Evolutionary conservation across 2,113 vertebrate species (phyloP).

Genomic region (Odontesthes bonariensis): DNA sequence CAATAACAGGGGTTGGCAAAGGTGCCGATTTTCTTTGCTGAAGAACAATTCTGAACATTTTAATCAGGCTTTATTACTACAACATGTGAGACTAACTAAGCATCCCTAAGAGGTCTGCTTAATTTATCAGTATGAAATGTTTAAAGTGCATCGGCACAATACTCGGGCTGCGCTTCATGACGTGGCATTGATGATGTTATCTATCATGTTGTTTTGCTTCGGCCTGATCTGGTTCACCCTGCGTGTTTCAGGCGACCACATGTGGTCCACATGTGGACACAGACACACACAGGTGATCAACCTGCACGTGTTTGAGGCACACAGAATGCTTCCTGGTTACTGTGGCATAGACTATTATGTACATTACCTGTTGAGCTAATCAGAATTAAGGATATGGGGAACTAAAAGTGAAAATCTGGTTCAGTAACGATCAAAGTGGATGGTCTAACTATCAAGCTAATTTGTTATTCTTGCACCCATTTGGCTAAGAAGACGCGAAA

Average conservation of each 20-base stretch:
- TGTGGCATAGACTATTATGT: not conserved
- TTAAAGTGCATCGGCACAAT: slow-evolving; percentile 1
- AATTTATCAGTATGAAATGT: slow-evolving; percentile 1
- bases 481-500: not conserved
- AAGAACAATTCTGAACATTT: not conserved
- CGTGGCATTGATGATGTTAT: not conserved
- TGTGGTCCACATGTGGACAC: not conserved
- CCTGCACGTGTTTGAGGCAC: not conserved
- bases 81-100: slow-evolving; percentile 15
- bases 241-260: slow-evolving; percentile 22
- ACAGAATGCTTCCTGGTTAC: not conserved
- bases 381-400: not conserved
- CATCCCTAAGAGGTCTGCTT: not conserved
- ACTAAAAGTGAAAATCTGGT: not conserved
- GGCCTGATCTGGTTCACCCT: slow-evolving; percentile 19
- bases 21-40: not conserved
- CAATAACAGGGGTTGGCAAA: not conserved
- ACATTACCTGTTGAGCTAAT: not conserved
- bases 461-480: slow-evolving; percentile 8
- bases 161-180: not conserved
- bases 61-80: not conserved
- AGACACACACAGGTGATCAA: not conserved
- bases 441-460: not conserved
- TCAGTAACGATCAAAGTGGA: not conserved
- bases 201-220: slow-evolving; percentile 20